Percentiles rank a stretch among this genome's conserved stretches.
These are phyloP conservation scores for Actinostola sp. DNA, from an alignment of 92 coral and sea anemone genomes.

Conservation along the genomic window DNA sequence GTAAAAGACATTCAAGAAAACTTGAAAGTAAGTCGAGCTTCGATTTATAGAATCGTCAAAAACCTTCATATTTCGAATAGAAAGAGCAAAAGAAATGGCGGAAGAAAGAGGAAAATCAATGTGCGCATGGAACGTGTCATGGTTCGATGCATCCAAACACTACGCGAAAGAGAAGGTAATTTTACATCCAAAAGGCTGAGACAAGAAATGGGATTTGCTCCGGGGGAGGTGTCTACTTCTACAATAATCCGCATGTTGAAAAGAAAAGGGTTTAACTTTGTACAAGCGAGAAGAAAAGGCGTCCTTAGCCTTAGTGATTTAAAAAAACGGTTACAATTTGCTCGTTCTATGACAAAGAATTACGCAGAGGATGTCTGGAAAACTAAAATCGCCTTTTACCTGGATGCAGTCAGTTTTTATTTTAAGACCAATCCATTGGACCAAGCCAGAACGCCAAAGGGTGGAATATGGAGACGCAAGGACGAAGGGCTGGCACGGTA, in stretches of 20 bases:
- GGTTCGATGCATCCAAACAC: too few species aligned
- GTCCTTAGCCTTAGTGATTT: conserved; percentile 35
- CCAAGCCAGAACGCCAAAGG: conserved; percentile 45
- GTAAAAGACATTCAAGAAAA: too few species aligned
- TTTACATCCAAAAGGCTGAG: too few species aligned
- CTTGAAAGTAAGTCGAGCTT: too few species aligned
- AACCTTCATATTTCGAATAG: too few species aligned
- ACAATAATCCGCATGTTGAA: conserved; percentile 40
- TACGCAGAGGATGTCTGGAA: conserved; percentile 45
- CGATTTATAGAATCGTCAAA: too few species aligned
- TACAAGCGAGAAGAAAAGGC: conserved; percentile 55
- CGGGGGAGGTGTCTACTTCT: too few species aligned
- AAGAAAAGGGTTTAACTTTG: conserved; percentile 33
- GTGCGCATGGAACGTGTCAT: too few species aligned
- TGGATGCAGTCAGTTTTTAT: conserved; percentile 54
- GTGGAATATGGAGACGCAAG: conserved; percentile 48
- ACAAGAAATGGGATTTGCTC: too few species aligned
- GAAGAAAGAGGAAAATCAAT: too few species aligned
- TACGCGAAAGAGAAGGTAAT: too few species aligned
- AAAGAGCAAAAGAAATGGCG: too few species aligned
- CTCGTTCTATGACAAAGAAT: conserved; percentile 25
- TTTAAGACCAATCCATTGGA: conserved; percentile 49
- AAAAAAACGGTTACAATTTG: conserved; percentile 38
- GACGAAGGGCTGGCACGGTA: conserved; percentile 42
- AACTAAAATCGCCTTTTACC: conserved; percentile 42